Evolutionary conservation across 2,113 vertebrate species (phyloP), one percentile per base, ranked within the genome.

Genomic region (Osmerus mordax): DNA sequence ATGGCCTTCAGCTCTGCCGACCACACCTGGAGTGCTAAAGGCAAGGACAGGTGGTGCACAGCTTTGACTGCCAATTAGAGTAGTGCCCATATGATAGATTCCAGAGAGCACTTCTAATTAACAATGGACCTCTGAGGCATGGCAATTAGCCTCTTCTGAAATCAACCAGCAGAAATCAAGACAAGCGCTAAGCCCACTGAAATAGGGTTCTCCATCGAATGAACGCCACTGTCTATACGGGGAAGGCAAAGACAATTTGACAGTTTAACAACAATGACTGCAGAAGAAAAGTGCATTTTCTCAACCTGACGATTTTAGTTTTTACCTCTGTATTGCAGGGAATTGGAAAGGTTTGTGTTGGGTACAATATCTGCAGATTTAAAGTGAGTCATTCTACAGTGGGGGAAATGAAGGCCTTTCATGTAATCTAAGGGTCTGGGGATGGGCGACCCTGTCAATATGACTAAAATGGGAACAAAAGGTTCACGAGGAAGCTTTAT

Each of bases 31-130:
- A 64, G 81, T 83, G 82, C 81, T 85, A 83, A 83, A 87, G 83
- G 84, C 77, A 65, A 70, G 82, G 83, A 85, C 85, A 87, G 87
- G 87, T 87, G 87, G 83, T 73, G 53, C 77, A 54, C 82, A 73
- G 86, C 83, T 75, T 83, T 74, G 82, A 83, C 83, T 87, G 83
- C 78, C 86, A 87, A 87, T 89, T 87, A 90, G 81, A 86, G 78
- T n/a, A 8, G 66, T 76, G 78, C 84, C 83, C 85, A 76, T 83
- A 83, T 82, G 85, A 84, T 77, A 72, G 78, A 74, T 28, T 77
- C 72, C 81, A 60, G 21, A 82, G 79, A 86, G 84, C 84, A 83
- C 77, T 81, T 77, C 83, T 84, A 87, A 88, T 90, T 87, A 88
- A 85, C 83, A 70, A 76, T 21, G 71, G 74, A 85, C 81, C 86